Evolutionary conservation across 2,113 vertebrate species (phyloP), one percentile per base, ranked within the genome.

Genomic region (Ranitomeya imitator): DNA sequence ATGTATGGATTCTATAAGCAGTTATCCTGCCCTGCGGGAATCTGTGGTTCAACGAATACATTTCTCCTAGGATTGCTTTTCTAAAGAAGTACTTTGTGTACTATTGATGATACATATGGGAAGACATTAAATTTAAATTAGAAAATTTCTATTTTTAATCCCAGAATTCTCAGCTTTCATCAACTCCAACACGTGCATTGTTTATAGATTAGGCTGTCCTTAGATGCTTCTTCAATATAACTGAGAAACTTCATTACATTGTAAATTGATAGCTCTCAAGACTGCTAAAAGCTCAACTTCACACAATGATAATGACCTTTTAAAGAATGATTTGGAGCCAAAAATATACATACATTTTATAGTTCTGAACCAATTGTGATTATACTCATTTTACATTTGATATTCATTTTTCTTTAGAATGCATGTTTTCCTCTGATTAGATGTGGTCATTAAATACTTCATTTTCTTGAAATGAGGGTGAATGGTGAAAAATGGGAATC

Each of bases 341-440:
- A 71, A 73, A 85, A 85, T 73, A 85, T 57, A 85, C 83, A 85
- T 85, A 85, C 52, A 31, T 76, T 69, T 85, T 55, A 85, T 55
- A 57, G 83, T 69, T 85, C 51, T 54, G 65, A 57, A 55, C 83
- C 65, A 71, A 85, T 85, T 85, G 83, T 71, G 83, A 85, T 85
- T 85, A 85, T 85, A 73, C 63, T 71, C 52, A 57, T 85, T 85
- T 85, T 67, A 85, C 83, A 69, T 85, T 85, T 55, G 83, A 85
- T 85, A 85, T 85, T 85, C 83, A 74, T 85, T 85, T 85, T 74
- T 85, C 67, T 85, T 85, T 74, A 65, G 16, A 85, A 76, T 85
- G 52, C 83, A 85, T 85, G 71, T 76, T 76, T 85, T 85, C 71
- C 57, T 85, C 71, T 76, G 71, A 85, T 85, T 76, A 76, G 84